Percentiles rank a stretch among this genome's conserved stretches.
phyloP scores from a whole-genome alignment of 2,113 vertebrate species.

The Chascanopsetta lugubris region DNA sequence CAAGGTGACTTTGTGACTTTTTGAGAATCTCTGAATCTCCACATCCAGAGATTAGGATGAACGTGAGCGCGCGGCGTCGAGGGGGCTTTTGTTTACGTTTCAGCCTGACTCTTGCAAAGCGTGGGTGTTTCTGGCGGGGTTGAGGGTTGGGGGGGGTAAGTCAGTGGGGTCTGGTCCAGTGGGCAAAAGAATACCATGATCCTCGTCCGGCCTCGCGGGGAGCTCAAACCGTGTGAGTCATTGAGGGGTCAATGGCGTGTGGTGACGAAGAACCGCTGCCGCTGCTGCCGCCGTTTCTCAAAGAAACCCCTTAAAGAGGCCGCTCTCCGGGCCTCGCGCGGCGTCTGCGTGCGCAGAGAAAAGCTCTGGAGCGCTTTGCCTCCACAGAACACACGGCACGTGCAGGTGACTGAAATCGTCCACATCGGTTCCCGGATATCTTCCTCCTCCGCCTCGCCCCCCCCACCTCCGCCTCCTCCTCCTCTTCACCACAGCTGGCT shows the following conservation, averaged over 20 bases:
- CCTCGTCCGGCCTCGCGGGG: conserved; percentile 41
- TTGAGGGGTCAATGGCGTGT: conserved; percentile 72
- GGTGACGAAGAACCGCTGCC: conserved; percentile 60
- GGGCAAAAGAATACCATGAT: conserved; percentile 21
- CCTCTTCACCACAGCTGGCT: background rate
- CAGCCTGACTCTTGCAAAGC: conserved; percentile 20
- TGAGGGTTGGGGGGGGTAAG: background rate
- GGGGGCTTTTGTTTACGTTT: conserved; percentile 11
- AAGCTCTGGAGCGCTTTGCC: conserved; percentile 13
- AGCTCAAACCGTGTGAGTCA: conserved; percentile 64
- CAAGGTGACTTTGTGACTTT: conserved; percentile 12
- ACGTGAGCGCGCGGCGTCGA: background rate
- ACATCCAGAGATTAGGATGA: conserved; percentile 33
- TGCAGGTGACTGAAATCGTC: background rate
- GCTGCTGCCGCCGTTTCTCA: conserved; percentile 53
- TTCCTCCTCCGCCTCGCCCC: background rate
- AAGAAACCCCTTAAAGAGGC: conserved; percentile 41
- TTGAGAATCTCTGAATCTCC: conserved; percentile 3
- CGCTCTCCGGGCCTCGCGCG: conserved; percentile 20
- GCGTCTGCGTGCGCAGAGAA: conserved; percentile 1
- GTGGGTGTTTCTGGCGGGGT: background rate
- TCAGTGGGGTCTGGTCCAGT: conserved; percentile 28
- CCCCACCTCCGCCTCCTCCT: background rate
- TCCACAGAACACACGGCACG: conserved; percentile 7
- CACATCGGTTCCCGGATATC: background rate